Base-by-base conservation (phyloP, 2,888 invertebrate genomes). In the Heteromurus nitidus region DNA sequence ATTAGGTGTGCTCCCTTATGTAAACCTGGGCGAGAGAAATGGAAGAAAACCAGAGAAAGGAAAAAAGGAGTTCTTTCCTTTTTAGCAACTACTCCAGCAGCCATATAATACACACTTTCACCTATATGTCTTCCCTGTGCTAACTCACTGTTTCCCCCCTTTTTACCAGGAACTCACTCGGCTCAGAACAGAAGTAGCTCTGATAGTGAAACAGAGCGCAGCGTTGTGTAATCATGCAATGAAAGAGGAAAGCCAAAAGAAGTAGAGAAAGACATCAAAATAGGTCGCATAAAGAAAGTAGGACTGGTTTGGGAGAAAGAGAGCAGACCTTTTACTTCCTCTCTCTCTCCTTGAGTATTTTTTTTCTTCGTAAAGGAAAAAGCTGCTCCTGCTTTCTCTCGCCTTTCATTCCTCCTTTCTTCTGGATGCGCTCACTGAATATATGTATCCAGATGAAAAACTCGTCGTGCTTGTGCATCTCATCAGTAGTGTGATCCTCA, bases 221-320 rank as follows among this genome's bases (percentile, higher is more conserved):
- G 9, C 36, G 13, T 36, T 36, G 26, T 58, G 58, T 64, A 64
- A 64, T 64, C 64, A 64, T 31, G 64, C 31, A 64, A 42, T 65
- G 60, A 68, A 36, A 69, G 30, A 69, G 62, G 55, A 30, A 77
- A 79, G 70, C 69, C 60, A 76, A 76, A 22, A n/a, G n/a, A n/a
- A 69, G 31, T 65, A 55, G 67, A 65, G 44, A 69, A 69, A 70
- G 79, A 64, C 79, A 79, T 79, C 79, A 70, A 79, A 79, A 70
- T 79, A 79, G 70, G 79, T 70, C 70, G 64, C 70, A 55, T 24
- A 64, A 68, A 62, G 47, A 58, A 69, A 68, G 69, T 69, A 44
- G 76, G 31, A 0, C 68, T 67, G 31, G 24, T 42, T 13, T 20
- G 24, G 67, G 42, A 69, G 75, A 60, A 26, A 69, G 53, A 68